A percentile compares a stretch with the other conserved stretches of the same genome.
These are phyloP conservation scores for Rhagophthalmus giganteus DNA, from an alignment of 2,888 invertebrate genomes.

Conservation along the genomic window DNA sequence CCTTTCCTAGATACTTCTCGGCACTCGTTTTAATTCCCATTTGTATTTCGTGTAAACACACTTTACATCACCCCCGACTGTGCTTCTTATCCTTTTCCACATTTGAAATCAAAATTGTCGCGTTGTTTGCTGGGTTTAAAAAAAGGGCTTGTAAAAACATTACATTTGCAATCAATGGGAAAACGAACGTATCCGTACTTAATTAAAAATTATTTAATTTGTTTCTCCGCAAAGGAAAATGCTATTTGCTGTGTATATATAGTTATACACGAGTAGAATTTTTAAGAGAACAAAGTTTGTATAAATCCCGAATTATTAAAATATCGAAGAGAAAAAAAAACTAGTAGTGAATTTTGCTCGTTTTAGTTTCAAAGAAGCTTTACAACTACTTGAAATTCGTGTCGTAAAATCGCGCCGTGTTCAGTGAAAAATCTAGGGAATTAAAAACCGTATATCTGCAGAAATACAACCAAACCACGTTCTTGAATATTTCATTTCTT, in stretches of 20 bases:
- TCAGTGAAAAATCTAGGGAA: conserved; percentile 37
- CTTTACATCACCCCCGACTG: conserved; percentile 4
- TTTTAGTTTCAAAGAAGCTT: conserved; percentile 19
- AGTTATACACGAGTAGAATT: not conserved
- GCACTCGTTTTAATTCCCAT: conserved; percentile 5
- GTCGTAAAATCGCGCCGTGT: conserved; percentile 33
- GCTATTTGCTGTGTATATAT: not conserved
- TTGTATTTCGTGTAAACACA: conserved; percentile 11
- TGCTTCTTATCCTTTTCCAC: conserved; percentile 2
- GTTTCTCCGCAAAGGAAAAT: not conserved
- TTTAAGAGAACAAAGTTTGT: too few relatives aligned
- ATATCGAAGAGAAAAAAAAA: conserved; percentile 1
- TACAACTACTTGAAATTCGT: conserved; percentile 32
- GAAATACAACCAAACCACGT: conserved; percentile 34
- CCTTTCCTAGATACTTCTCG: conserved; percentile 13
- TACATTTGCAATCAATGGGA: not conserved
- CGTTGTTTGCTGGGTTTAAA: not conserved
- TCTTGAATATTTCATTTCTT: conserved; percentile 48
- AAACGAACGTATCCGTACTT: not conserved
- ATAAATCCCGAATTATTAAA: not conserved
- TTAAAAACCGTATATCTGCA: conserved; percentile 34
- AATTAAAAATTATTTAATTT: too few relatives aligned
- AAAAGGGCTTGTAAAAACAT: not conserved
- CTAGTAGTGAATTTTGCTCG: conserved; percentile 4
- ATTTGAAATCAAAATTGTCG: conserved; percentile 2